Conservation (phyloP, 2,888 invertebrate species). For the Gnatocerus cornutus region DNA sequence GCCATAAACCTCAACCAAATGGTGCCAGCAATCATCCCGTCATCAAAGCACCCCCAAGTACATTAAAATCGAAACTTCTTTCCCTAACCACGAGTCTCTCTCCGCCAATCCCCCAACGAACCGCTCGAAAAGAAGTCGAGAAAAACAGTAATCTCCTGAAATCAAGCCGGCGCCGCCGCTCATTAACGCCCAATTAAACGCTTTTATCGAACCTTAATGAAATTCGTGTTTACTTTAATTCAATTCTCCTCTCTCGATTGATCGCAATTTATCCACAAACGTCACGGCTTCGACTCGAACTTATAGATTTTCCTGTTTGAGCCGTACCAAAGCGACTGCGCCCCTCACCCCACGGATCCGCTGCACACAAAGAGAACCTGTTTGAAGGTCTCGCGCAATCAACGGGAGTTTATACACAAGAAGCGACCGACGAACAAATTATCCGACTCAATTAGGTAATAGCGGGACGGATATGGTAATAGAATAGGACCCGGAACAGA, state of each 20-base stretch:
- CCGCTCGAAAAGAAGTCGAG: constrained; percentile 1
- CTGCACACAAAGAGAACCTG: constrained; percentile 25
- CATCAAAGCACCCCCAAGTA: background rate
- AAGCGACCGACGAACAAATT: constrained; percentile 1
- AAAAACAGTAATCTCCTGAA: constrained; percentile 2
- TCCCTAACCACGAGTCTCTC: constrained; percentile 1
- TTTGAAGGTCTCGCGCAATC: constrained; percentile 24
- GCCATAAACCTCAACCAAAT: background rate
- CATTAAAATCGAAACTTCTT: constrained; percentile 10
- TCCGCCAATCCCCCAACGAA: constrained; percentile 3
- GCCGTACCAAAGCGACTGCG: constrained; percentile 55
- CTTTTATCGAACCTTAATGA: background rate
- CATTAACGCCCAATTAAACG: constrained; percentile 20
- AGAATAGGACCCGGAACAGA: background rate
- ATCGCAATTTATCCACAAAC: constrained; percentile 10
- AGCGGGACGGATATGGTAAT: background rate
- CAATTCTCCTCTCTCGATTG: constrained; percentile 18
- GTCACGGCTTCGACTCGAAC: constrained; percentile 49
- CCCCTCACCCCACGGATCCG: constrained; percentile 47
- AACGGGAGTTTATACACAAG: constrained; percentile 1
- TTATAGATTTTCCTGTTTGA: constrained; percentile 62
- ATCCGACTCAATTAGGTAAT: constrained; percentile 1
- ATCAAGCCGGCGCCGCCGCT: constrained; percentile 15
- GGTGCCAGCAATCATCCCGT: background rate
- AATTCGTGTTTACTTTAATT: constrained; percentile 6